phyloP scores from a whole-genome alignment of 2,797 vertebrate genomes.

The Poecilia picta region DNA sequence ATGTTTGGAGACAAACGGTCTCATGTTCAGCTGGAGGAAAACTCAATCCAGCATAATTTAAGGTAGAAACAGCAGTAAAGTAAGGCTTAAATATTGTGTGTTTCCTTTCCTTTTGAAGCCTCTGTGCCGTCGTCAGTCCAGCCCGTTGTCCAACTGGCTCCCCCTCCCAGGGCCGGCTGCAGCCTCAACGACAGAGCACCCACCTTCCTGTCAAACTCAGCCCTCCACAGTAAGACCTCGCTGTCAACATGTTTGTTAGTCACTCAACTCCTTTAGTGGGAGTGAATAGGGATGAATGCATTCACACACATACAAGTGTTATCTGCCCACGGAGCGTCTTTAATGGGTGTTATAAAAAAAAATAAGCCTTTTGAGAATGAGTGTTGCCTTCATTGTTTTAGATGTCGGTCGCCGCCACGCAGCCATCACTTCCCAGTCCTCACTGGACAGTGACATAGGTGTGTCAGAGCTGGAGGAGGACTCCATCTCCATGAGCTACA shows the following conservation, averaged over 20 bases:
- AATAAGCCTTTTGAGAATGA: not conserved
- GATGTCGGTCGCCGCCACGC: slow-evolving; percentile 84
- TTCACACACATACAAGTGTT: not conserved
- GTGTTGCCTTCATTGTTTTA: slow-evolving; percentile 53
- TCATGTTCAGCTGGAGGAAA: not conserved
- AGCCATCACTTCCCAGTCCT: slow-evolving; percentile 93
- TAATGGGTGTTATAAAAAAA: not conserved
- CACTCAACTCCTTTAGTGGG: not conserved
- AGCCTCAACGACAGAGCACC: slow-evolving; percentile 77
- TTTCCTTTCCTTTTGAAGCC: slow-evolving; percentile 56
- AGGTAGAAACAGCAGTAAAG: not conserved
- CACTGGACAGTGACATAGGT: slow-evolving; percentile 92
- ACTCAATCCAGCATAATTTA: slow-evolving; percentile 7
- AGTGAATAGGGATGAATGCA: not conserved
- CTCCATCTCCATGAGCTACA: slow-evolving; percentile 96
- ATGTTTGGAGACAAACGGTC: slow-evolving; percentile 47
- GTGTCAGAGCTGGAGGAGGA: slow-evolving; percentile 93
- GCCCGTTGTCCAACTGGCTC: slow-evolving; percentile 64
- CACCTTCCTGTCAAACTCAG: slow-evolving; percentile 80
- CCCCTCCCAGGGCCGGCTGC: slow-evolving; percentile 68
- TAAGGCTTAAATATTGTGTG: slow-evolving; percentile 3
- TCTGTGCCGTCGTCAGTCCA: slow-evolving; percentile 62
- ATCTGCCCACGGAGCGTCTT: not conserved
- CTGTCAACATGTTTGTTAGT: not conserved
- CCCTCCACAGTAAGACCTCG: slow-evolving; percentile 78